These are phyloP conservation scores for Drosophila novamexicana DNA, from an alignment of 1,140 invertebrate genomes.

Conservation along the genomic window DNA sequence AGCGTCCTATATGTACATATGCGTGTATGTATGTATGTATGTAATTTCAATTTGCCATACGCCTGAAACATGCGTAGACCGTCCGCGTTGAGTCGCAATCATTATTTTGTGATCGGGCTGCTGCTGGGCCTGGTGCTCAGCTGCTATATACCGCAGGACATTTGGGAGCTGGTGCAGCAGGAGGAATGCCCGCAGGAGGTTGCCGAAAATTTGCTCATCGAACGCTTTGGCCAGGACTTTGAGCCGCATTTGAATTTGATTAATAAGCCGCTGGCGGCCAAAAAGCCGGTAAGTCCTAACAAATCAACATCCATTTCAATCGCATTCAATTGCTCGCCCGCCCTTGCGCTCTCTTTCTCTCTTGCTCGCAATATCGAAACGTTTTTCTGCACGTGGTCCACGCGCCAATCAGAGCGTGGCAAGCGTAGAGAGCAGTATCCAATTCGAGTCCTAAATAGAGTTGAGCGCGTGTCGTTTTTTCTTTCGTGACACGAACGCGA, in stretches of 20 bases:
- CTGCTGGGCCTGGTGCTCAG: conserved; percentile 74
- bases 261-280: conserved; percentile 83
- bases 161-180: conserved; percentile 76
- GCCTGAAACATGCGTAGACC: conserved; percentile 77
- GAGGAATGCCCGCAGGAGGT: conserved; percentile 80
- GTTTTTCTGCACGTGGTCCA: conserved; percentile 31
- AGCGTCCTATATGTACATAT: conserved; percentile 32
- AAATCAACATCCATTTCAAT: background rate
- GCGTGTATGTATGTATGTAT: conserved; percentile 13
- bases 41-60: conserved; percentile 27
- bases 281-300: conserved; percentile 75
- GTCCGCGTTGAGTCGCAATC: conserved; percentile 72
- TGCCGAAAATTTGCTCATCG: conserved; percentile 72
- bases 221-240: conserved; percentile 81
- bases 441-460: conserved; percentile 2
- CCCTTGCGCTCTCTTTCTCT: background rate
- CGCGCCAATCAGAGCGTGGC: conserved; percentile 23
- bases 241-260: conserved; percentile 83
- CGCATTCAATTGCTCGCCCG: background rate
- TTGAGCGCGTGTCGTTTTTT: background rate
- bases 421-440: background rate
- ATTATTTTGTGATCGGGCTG: conserved; percentile 81
- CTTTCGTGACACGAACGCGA: background rate
- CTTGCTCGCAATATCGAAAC: background rate
- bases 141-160: conserved; percentile 72